Evolutionary conservation across 1,140 invertebrate species (phyloP), one percentile per base, ranked within the genome.

Genomic region (Berghia stephanieae): DNA sequence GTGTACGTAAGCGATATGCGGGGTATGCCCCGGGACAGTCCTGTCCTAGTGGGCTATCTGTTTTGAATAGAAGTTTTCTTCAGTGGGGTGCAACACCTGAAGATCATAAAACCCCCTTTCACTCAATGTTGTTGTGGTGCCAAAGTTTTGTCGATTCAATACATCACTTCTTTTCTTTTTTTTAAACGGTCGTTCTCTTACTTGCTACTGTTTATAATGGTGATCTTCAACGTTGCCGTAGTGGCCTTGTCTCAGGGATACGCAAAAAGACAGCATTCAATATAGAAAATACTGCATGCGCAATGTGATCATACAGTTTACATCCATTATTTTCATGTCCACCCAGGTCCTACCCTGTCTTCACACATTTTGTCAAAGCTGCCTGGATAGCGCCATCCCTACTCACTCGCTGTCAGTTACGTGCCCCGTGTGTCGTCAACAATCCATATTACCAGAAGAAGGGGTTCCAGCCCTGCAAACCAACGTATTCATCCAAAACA

Each of bases 291-390:
- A n/a, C 24, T 43, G 3, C 6, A 36, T 34, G 57, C 73, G 49
- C 55, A 63, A 24, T n/a, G 38, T 10, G 66, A 66, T 52, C 71
- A 27, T 10, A 27, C 73, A 8, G n/a, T 27, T 21, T 55, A 34
- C 38, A 10, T 18, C 10, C 68, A 71, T 71, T 43, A 80, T 78
- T 55, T 52, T 75, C 34, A 75, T 78, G 66, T 71, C 46, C 43
- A 52, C 69, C 3, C 92, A 95, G 79, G 93, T 98, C 55, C 91
- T 98, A 78, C 94, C 94, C 80, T 98, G 96, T 89, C 92, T 98
- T 80, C 96, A 98, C 91, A 94, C 96, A 3, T 97, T 96, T 90
- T 98, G 96, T 90, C 94, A 97, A 90, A 91, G 92, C 72, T 98
- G 96, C 86, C 90, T 98, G 80, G 93, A 94, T 81, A 94, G 94